A percentile compares a stretch with the other conserved stretches of the same genome.
Conservation (phyloP, 2,113 vertebrate genomes). For the Coptodon bakossiorum region DNA sequence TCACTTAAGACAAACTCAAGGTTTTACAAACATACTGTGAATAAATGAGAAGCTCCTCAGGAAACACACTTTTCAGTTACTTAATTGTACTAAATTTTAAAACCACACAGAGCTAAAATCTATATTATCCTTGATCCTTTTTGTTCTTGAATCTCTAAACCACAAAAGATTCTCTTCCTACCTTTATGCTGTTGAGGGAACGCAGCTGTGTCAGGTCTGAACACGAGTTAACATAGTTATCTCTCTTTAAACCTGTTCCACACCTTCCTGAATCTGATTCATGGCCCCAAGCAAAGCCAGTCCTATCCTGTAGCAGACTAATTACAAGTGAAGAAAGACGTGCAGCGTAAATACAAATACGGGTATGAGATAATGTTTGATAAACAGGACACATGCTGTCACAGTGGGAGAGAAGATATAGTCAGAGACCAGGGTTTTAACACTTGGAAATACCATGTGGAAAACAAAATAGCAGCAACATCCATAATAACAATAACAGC, state of each 20-base stretch:
- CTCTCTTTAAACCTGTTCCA: background rate
- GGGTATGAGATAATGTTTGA: background rate
- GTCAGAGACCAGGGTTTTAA: background rate
- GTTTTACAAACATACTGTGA: background rate
- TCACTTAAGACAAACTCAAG: background rate
- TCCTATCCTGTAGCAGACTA: background rate
- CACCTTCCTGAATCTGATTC: background rate
- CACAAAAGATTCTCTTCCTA: background rate
- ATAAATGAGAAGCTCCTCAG: background rate
- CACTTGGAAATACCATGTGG: background rate
- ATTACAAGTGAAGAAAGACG: background rate
- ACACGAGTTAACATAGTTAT: background rate
- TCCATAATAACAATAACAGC: background rate
- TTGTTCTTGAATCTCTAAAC: background rate
- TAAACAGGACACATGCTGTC: background rate
- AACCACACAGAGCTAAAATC: background rate
- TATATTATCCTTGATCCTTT: accelerated
- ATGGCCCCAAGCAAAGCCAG: background rate
- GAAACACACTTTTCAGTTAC: background rate
- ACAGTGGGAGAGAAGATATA: background rate
- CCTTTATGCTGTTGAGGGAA: background rate
- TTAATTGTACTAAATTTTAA: background rate
- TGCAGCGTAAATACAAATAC: background rate
- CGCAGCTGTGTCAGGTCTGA: conserved; percentile 33
- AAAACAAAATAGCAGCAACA: background rate